Percentiles rank a stretch among this genome's conserved stretches.
Evolutionary conservation across 2,797 vertebrate species (phyloP).

Genomic region (Rhinatrema bivittatum): DNA sequence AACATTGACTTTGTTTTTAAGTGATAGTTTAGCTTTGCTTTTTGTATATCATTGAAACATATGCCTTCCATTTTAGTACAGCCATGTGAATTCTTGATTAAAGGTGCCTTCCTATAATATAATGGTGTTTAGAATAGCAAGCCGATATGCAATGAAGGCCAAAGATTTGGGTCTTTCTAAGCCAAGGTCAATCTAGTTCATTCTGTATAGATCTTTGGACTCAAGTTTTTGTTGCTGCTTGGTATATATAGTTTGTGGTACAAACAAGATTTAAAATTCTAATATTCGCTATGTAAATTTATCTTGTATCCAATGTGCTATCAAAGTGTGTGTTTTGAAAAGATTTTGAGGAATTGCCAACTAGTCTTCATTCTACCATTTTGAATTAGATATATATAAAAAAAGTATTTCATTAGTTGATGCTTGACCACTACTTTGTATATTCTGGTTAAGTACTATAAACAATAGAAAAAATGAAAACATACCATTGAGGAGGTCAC

Average conservation of each 20-base stretch:
- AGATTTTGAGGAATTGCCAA: slow-evolving; percentile 8
- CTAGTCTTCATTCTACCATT: slow-evolving; percentile 7
- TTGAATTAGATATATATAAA: slow-evolving; percentile 9
- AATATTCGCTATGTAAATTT: slow-evolving; percentile 21
- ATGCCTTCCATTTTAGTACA: slow-evolving; percentile 19
- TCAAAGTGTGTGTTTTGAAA: slow-evolving; percentile 14
- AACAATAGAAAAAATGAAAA: slow-evolving; percentile 50
- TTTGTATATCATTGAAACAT: slow-evolving; percentile 51
- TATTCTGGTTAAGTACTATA: slow-evolving; percentile 73
- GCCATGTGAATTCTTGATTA: slow-evolving; percentile 13
- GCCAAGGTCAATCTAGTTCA: slow-evolving; percentile 56
- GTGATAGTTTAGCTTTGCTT: slow-evolving; percentile 16
- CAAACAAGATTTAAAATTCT: slow-evolving; percentile 41
- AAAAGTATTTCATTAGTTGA: slow-evolving; percentile 22
- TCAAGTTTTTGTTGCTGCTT: slow-evolving; percentile 17
- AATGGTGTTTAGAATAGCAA: slow-evolving; percentile 57
- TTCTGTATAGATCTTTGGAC: slow-evolving; percentile 51
- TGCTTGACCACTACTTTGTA: slow-evolving; percentile 79
- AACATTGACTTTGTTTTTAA: slow-evolving; percentile 6
- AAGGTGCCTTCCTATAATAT: slow-evolving; percentile 18
- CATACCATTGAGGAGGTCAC: too few relatives aligned
- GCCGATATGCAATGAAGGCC: slow-evolving; percentile 73
- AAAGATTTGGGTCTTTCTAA: slow-evolving; percentile 75
- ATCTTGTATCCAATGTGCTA: slow-evolving; percentile 15
- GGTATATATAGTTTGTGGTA: slow-evolving; percentile 44